Base-by-base conservation (phyloP, 2,888 invertebrate genomes). In the Trachelus stipa region DNA sequence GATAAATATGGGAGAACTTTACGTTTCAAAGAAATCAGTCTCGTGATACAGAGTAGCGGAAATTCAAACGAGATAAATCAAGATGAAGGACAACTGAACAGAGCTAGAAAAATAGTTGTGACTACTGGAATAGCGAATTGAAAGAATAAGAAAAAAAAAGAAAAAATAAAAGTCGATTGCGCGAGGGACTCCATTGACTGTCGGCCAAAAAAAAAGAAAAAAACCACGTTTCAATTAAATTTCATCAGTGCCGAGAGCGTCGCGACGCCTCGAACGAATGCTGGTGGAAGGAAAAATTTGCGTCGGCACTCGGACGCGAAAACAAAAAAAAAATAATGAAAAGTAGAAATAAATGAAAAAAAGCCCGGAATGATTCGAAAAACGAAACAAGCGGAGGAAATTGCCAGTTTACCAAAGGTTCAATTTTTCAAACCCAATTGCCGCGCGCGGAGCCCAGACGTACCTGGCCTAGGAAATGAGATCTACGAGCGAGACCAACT, bases 371-470 rank as follows among this genome's bases (percentile, higher is more conserved):
- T 56, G 80, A 83, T 81, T 78, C 73, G 71, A 68, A 76, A 79
- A 73, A 69, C 78, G 81, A 84, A 84, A 86, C 84, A 83, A 83
- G 77, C 80, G 79, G 76, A 81, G 83, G 82, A 86, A 87, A 87
- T 86, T 86, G 83, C 82, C 83, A 85, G 83, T 87, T 87, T 85
- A 81, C 79, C 81, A 81, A 80, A 75, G 81, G 78, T 83, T 83
- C 82, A 84, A 87, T 88, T 87, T 88, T 87, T 86, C 84, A 82
- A 77, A 81, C 80, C 79, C 85, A 85, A 85, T 85, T 56, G 83
- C 77, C 74, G 80, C 73, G n/a, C 40, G 15, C 73, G 56, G 56
- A 71, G 23, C 34, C 80, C 76, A 76, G 75, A 69, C 35, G 56
- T 68, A 69, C 40, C 77, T 76, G 68, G 80, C 81, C 82, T 86